Base-by-base conservation (phyloP, 2,797 vertebrate species). In the Muscicapa striata region DNA sequence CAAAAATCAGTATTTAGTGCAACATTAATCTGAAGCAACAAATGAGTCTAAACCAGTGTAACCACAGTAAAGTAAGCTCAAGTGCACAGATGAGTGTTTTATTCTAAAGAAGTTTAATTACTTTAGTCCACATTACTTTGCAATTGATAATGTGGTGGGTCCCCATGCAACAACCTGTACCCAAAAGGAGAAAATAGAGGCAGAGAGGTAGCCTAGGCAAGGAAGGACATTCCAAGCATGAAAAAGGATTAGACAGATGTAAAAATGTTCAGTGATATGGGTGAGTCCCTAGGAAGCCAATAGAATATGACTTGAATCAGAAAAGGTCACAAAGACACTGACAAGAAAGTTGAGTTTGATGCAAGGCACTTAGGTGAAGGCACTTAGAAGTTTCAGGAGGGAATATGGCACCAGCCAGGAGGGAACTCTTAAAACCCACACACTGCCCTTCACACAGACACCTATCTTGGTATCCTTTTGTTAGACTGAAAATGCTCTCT, bases 221-320 rank as follows among this genome's bases (percentile, higher is more conserved):
- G 17, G 12, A 79, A 73, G 15, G 15, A 58, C 41, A 46, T 34
- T 66, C 51, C 19, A 83, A 59, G 67, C 32, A 89, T 51, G 48
- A 67, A 82, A 86, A 90, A 80, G 15, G 58, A 82, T 34, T 24
- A 29, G 45, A 69, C 13, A 66, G 43, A 80, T 32, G 9, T 29
- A 70, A 74, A 85, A 64, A 43, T 51, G 27, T 51, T 79, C 51
- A 66, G 36, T 24, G 40, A 89, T 36, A 49, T 55, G 48, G 18
- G 6, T 5, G 27, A 93, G 21, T 64, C 23, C 30, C 76, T 34
- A 49, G 45, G 32, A 80, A 80, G 68, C 45, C 54, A 79, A 11
- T 3, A 38, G 48, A 74, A 62, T 0, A 0, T 7, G 12, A 75
- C 22, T 2, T 18, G 30, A 79, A 63, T 27, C 36, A 55, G 18